Base-by-base conservation (phyloP, 1,140 invertebrate genomes). In the Liolophura sinensis region DNA sequence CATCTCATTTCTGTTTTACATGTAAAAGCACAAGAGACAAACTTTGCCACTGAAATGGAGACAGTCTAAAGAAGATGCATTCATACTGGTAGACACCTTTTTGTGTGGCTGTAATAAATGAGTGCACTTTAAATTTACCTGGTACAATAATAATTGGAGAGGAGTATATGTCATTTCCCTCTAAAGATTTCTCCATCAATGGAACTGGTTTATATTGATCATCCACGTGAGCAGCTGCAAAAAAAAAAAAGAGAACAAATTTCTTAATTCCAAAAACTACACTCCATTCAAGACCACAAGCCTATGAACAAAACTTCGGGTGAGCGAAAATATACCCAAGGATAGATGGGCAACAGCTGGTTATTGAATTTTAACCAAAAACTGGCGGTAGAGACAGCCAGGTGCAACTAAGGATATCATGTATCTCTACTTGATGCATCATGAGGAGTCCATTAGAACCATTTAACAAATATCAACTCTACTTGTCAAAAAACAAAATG, bases 141-240 rank as follows among this genome's bases (percentile, higher is more conserved):
- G 82, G 82, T 24, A 88, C 75, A 12, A 88, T 79, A 49, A 87
- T 70, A 48, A 87, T 77, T 14, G 87, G 87, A 18, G 79, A 81
- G n/a, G 78, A 76, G 68, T 82, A 87, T 25, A 86, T 83, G 50
- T 75, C 67, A 75, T 84, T 84, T 14, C 81, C 81, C 18, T 84
- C 73, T 22, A 86, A 65, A 20, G 74, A 73, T 48, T 84, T 77
- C 72, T 87, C 83, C 11, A 81, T 76, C n/a, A 87, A 66, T 20
- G 80, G 73, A 11, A 84, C 84, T 40, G 86, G 82, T 24, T 75
- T 71, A n/a, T 86, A 73, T 0, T 80, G 73, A 65, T 86, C 82
- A 76, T 86, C 84, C 27, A 84, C 77, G 67, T 83, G 78, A 54
- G 78, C 71, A 40, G 74, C 82, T 85, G 65, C 46, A 75, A 73